phyloP scores from a whole-genome alignment of 2,888 invertebrate genomes.

The Nomada goodeniana region DNA sequence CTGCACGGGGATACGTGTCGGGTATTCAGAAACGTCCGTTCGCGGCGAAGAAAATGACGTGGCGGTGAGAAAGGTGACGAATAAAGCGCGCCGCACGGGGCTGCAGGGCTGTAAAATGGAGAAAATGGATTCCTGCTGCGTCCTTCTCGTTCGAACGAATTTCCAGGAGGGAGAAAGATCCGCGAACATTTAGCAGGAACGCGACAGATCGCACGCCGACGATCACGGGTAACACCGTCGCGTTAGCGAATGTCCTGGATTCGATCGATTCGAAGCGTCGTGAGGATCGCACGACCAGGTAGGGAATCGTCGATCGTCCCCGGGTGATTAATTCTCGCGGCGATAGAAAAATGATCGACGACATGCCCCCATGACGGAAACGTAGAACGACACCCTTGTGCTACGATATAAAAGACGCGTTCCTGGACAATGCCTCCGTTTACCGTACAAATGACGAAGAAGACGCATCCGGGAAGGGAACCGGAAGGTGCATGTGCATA shows the following conservation, averaged over 20 bases:
- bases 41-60: constrained; percentile 58
- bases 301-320: constrained; percentile 42
- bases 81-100: background rate
- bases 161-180: background rate
- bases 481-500: constrained; percentile 7
- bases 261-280: background rate
- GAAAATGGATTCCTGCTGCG: constrained; percentile 11
- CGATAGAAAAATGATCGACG: constrained; percentile 61
- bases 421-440: constrained; percentile 64
- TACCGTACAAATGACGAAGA: constrained; percentile 71
- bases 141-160: constrained; percentile 15
- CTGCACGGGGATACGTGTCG: constrained; percentile 48
- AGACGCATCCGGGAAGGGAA: constrained; percentile 37
- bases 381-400: constrained; percentile 36
- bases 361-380: constrained; percentile 40
- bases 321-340: constrained; percentile 43
- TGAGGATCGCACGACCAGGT: background rate
- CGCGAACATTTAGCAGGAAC: background rate
- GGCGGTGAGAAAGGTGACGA: constrained; percentile 41
- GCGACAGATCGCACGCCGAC: constrained; percentile 27
- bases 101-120: background rate
- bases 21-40: constrained; percentile 47
- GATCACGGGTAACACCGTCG: background rate
- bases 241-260: constrained; percentile 23
- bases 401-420: constrained; percentile 45